Evolutionary conservation across 2,797 vertebrate genomes (phyloP).

Genomic region (Centroberyx gerrardi): DNA sequence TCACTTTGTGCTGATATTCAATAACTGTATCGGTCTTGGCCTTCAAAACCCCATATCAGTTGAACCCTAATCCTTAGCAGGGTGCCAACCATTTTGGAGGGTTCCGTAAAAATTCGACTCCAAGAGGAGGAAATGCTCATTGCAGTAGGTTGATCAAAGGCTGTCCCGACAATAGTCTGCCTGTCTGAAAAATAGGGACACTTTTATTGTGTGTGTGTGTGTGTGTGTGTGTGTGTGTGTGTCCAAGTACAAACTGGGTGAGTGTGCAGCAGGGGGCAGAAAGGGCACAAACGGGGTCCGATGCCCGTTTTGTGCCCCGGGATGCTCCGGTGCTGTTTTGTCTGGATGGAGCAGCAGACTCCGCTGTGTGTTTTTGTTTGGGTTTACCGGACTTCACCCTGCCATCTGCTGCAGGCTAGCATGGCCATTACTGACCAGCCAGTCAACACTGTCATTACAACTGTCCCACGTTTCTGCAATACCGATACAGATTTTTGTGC

Average conservation of each 20-base stretch:
- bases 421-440: constrained; percentile 20
- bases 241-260: constrained; percentile 38
- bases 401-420: constrained; percentile 63
- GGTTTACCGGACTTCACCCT: constrained; percentile 55
- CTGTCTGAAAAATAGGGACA: constrained; percentile 13
- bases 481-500: too few relatives aligned
- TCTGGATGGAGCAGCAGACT: constrained; percentile 36
- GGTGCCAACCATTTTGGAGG: too few relatives aligned
- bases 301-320: constrained; percentile 48
- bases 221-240: constrained; percentile 20
- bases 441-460: constrained; percentile 5
- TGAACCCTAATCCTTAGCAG: too few relatives aligned
- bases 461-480: too few relatives aligned
- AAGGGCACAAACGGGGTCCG: constrained; percentile 45
- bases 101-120: too few relatives aligned
- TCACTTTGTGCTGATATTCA: too few relatives aligned
- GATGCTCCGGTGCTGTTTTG: constrained; percentile 50
- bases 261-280: constrained; percentile 53
- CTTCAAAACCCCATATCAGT: too few relatives aligned
- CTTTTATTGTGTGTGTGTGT: constrained; percentile 23
- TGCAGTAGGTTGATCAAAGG: constrained; percentile 31
- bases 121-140: constrained; percentile 3
- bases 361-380: constrained; percentile 54
- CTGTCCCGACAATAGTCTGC: neutral
- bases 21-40: too few relatives aligned